Conservation (phyloP, 2,797 vertebrate species). For the Podarcis siculus region DNA sequence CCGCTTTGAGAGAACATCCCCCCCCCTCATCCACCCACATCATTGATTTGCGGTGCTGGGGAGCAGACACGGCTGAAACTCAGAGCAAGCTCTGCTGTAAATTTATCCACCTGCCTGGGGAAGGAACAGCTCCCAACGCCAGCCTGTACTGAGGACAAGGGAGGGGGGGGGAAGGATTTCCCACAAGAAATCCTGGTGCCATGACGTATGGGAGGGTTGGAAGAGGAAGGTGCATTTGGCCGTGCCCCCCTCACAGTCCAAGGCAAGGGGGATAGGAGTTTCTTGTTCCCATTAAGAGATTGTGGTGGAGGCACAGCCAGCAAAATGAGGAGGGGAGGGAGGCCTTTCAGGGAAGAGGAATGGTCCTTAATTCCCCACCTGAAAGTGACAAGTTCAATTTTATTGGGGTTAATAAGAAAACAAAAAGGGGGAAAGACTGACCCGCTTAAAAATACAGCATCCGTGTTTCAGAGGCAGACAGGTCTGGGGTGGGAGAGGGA, state of each 20-base stretch:
- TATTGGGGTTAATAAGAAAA: not conserved
- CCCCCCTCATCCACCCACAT: not conserved
- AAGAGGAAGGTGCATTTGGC: conserved; percentile 12
- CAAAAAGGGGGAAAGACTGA: not conserved
- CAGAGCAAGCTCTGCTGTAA: not conserved
- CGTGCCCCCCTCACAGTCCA: not conserved
- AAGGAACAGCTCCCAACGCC: not conserved
- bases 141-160: not conserved
- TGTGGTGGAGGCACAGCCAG: conserved; percentile 15
- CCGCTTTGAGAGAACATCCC: not conserved
- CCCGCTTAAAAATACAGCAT: conserved; percentile 38
- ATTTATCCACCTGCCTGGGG: not conserved
- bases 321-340: not conserved
- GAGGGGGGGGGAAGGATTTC: not conserved
- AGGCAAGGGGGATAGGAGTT: conserved; percentile 10
- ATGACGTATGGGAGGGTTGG: not conserved
- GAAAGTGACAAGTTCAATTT: not conserved
- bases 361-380: not conserved
- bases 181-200: not conserved
- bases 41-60: not conserved
- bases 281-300: conserved; percentile 36
- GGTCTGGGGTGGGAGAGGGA: conserved; percentile 20
- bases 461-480: conserved; percentile 26
- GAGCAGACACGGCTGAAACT: not conserved
- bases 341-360: not conserved